A percentile compares a stretch with the other conserved stretches of the same genome.
These are phyloP conservation scores for Trachymyrmex cornetzi DNA, from an alignment of 1,140 invertebrate species.

Conservation along the genomic window DNA sequence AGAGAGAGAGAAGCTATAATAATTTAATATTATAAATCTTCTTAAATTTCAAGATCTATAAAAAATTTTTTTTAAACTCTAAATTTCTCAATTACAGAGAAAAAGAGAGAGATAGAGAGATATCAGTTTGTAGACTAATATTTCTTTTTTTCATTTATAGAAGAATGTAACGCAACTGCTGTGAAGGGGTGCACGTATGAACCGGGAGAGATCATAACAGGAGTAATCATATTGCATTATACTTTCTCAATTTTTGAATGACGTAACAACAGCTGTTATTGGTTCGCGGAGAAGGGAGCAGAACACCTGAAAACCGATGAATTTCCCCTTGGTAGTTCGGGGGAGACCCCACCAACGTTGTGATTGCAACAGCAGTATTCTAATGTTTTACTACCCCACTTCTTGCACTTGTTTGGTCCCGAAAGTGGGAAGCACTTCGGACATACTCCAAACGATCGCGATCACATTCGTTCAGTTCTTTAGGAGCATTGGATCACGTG, in stretches of 20 bases:
- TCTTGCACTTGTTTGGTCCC: conserved; percentile 60
- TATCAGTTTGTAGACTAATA: too few relatives aligned
- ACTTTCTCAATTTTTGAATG: conserved; percentile 76
- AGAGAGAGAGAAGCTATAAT: too few relatives aligned
- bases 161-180: not conserved
- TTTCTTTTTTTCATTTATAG: not conserved
- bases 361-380: conserved; percentile 26
- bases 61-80: not conserved
- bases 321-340: not conserved
- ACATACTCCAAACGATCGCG: conserved; percentile 22
- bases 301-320: not conserved
- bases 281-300: not conserved
- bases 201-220: not conserved
- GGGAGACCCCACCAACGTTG: conserved; percentile 38
- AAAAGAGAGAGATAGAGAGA: not conserved
- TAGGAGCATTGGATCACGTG: conserved; percentile 58
- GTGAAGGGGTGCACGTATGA: not conserved
- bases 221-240: conserved; percentile 67
- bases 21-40: not conserved
- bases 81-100: not conserved
- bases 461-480: conserved; percentile 60
- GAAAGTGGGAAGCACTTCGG: conserved; percentile 59
- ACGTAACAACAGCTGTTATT: conserved; percentile 72
- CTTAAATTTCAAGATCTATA: not conserved
- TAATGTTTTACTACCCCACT: conserved; percentile 68